Percentiles rank a stretch among this genome's conserved stretches.
phyloP scores from a whole-genome alignment of 2,113 vertebrate species.

The Electrona antarctica region DNA sequence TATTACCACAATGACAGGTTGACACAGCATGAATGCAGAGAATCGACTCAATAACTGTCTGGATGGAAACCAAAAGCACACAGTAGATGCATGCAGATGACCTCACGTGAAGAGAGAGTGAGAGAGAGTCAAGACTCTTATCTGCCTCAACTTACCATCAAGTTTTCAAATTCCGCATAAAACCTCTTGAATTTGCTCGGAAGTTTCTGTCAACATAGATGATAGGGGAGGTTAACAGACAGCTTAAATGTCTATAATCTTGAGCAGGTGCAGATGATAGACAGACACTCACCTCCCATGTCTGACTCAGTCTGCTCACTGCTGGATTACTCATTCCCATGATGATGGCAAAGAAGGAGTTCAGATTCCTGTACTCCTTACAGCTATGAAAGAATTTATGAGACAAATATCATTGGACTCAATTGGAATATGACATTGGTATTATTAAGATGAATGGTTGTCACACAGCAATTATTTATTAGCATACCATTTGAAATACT shows the following conservation, averaged over 20 bases:
- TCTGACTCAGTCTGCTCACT: slow-evolving; percentile 91
- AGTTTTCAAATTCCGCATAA: slow-evolving; percentile 96
- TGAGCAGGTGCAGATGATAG: neutral
- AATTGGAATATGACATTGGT: too few species aligned
- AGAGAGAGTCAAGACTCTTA: too few species aligned
- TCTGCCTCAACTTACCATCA: slow-evolving; percentile 86
- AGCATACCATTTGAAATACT: too few species aligned
- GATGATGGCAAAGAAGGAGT: slow-evolving; percentile 94
- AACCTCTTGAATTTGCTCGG: slow-evolving; percentile 99
- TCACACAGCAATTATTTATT: too few species aligned
- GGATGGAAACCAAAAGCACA: neutral
- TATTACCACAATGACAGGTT: slow-evolving; percentile 17
- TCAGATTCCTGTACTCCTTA: slow-evolving; percentile 97
- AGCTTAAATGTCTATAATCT: neutral
- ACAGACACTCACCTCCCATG: slow-evolving; percentile 91
- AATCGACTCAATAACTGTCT: neutral
- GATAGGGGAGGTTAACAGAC: slow-evolving; percentile 22
- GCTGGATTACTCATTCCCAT: slow-evolving; percentile 98
- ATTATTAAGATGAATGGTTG: too few species aligned
- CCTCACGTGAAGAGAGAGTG: neutral
- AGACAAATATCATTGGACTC: too few species aligned
- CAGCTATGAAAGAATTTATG: slow-evolving; percentile 82
- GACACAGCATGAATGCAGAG: slow-evolving; percentile 21
- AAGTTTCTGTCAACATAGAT: slow-evolving; percentile 91
- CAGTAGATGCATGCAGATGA: neutral